Percentiles rank a stretch among this genome's conserved stretches.
phyloP scores from a whole-genome alignment of 2,888 invertebrate species.

The Nomada fabriciana region DNA sequence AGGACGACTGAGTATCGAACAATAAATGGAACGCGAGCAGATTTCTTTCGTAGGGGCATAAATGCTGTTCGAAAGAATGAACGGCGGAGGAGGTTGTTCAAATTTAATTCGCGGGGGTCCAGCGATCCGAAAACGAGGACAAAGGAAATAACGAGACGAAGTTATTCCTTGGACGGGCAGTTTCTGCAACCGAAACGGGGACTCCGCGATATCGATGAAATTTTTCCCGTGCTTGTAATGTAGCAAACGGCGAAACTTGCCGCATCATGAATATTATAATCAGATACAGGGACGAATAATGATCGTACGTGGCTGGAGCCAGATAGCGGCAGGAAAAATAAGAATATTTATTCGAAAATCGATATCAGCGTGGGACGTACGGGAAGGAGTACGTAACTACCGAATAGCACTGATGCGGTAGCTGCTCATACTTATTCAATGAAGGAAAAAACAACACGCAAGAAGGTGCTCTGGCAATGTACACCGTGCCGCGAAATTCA shows the following conservation, averaged over 20 bases:
- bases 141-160: too few species aligned
- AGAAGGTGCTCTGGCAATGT: conserved; percentile 14
- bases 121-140: not conserved
- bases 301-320: not conserved
- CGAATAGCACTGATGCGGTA: conserved; percentile 1
- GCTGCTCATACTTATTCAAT: conserved; percentile 41
- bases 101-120: not conserved
- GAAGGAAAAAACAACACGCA: conserved; percentile 30
- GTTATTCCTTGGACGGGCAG: too few species aligned
- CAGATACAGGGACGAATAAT: conserved; percentile 30
- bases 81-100: too few species aligned
- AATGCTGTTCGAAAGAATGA: not conserved
- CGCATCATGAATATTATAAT: conserved; percentile 31
- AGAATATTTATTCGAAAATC: conserved; percentile 29
- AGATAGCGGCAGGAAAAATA: conserved; percentile 2
- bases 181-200: too few species aligned
- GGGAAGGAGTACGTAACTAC: not conserved
- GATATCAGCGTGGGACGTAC: not conserved
- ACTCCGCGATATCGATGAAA: not conserved
- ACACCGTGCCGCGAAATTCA: not conserved
- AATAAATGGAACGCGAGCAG: not conserved
- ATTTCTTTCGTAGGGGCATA: not conserved
- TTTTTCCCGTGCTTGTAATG: not conserved
- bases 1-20: not conserved
- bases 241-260: not conserved